A percentile compares a stretch with the other conserved stretches of the same genome.
Conservation (phyloP, 2,113 vertebrate genomes). For the Steatornis caripensis region DNA sequence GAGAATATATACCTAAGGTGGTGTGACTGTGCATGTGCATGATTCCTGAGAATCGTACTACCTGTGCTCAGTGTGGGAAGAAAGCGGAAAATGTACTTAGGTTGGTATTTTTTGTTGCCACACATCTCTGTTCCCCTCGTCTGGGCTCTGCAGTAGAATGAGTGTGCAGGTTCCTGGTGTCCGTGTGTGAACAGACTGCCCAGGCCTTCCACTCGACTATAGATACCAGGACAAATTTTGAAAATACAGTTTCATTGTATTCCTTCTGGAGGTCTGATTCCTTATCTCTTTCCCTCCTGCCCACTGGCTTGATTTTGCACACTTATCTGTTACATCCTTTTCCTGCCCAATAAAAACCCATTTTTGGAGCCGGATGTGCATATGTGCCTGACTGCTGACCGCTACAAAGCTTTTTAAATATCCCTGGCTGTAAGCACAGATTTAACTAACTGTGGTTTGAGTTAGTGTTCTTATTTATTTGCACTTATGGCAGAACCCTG, state of each 20-base stretch:
- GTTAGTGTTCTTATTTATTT: not conserved
- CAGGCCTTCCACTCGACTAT: not conserved
- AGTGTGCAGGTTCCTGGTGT: not conserved
- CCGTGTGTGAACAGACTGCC: not conserved
- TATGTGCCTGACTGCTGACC: constrained; percentile 8
- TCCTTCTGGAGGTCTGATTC: not conserved
- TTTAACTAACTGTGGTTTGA: not conserved
- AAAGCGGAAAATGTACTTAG: not conserved
- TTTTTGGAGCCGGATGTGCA: constrained; percentile 21
- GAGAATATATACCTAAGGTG: not conserved
- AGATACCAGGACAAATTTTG: not conserved
- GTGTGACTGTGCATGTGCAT: not conserved
- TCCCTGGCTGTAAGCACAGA: not conserved
- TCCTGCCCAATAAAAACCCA: constrained; percentile 49
- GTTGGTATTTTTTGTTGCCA: not conserved
- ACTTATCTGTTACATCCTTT: constrained; percentile 45
- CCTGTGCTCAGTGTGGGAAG: not conserved
- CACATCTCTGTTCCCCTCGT: rapidly evolving
- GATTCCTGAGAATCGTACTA: not conserved
- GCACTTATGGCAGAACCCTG: not conserved
- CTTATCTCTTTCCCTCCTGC: constrained; percentile 41
- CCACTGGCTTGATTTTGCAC: not conserved
- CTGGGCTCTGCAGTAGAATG: not conserved
- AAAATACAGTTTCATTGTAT: not conserved
- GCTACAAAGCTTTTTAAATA: constrained; percentile 6